Evolutionary conservation across 2,113 vertebrate species (phyloP).

Genomic region (Himantopus leucocephalus): DNA sequence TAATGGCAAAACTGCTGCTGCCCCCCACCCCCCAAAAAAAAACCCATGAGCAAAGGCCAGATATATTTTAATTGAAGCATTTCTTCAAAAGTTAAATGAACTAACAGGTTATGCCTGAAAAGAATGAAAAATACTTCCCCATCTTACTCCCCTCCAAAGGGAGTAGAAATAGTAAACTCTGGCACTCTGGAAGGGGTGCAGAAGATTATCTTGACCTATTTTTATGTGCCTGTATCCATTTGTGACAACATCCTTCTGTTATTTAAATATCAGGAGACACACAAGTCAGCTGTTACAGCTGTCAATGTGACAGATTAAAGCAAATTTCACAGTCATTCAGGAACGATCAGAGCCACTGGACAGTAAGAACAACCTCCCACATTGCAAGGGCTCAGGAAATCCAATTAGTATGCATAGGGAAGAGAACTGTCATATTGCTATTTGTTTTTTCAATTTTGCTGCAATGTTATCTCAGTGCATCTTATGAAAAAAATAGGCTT

Average conservation of each 20-base stretch:
- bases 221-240: background rate
- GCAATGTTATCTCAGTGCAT: background rate
- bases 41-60: background rate
- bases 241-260: background rate
- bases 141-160: background rate
- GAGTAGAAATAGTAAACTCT: background rate
- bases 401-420: background rate
- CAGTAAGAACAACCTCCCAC: background rate
- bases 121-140: background rate
- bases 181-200: background rate
- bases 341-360: background rate
- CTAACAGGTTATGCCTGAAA: constrained; percentile 18
- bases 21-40: background rate
- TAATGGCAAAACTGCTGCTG: background rate
- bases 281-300: background rate
- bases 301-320: background rate
- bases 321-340: background rate
- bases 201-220: background rate
- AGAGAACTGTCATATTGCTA: background rate
- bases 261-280: background rate
- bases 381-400: background rate
- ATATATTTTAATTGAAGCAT: background rate
- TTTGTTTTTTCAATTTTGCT: background rate
- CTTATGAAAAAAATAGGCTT: background rate
- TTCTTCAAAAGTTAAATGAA: constrained; percentile 4